Conservation (phyloP, 2,113 vertebrate species). For the Physeter macrocephalus region DNA sequence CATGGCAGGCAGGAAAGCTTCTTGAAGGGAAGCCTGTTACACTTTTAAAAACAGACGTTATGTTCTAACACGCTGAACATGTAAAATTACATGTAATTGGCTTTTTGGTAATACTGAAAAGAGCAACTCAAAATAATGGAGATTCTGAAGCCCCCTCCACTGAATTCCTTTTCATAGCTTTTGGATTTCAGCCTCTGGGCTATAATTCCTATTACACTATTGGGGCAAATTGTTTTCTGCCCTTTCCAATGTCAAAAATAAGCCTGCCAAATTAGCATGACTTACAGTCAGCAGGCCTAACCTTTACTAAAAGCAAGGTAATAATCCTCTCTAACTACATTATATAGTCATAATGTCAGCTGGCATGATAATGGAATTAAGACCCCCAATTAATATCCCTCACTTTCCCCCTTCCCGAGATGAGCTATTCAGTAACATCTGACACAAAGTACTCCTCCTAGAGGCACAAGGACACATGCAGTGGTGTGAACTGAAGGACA, state of each 20-base stretch:
- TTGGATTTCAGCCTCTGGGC: constrained; percentile 32
- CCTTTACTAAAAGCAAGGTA: constrained; percentile 61
- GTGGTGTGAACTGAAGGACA: not conserved
- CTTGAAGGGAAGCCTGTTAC: not conserved
- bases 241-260: constrained; percentile 49
- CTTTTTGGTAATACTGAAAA: constrained; percentile 54
- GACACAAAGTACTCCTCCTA: constrained; percentile 21
- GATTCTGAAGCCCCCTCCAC: constrained; percentile 31
- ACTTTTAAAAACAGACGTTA: not conserved
- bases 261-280: constrained; percentile 65
- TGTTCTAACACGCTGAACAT: not conserved
- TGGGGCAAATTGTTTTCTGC: constrained; percentile 57
- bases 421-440: not conserved
- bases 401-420: not conserved
- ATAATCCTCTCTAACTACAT: constrained; percentile 57
- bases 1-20: not conserved
- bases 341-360: constrained; percentile 59
- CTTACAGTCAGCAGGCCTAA: constrained; percentile 57
- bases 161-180: constrained; percentile 5
- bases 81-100: constrained; percentile 4
- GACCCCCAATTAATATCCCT: constrained; percentile 27
- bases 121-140: constrained; percentile 48
- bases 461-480: not conserved
- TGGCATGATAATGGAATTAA: constrained; percentile 70
- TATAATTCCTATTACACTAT: constrained; percentile 38